Base-by-base conservation (phyloP, 2,888 invertebrate species). In the Amiota mariae region DNA sequence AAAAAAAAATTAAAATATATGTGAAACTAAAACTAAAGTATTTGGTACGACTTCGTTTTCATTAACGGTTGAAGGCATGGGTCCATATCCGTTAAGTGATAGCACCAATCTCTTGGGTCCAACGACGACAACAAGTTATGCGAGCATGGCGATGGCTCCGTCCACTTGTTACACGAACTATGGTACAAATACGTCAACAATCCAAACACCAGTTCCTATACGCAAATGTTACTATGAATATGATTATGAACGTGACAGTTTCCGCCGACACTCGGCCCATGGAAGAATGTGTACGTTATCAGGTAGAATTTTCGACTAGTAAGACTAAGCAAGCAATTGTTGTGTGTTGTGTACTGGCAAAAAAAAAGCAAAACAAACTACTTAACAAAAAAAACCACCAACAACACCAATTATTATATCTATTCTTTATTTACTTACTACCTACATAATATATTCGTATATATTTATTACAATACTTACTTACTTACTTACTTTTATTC, bases 21-120 rank as follows among this genome's bases (percentile, higher is more conserved):
- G 78, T 79, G 79, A 81, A 81, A 77, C 80, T 74, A 78, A 80
- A 82, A 85, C 82, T 85, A 84, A 89, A 90, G 90, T 90, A 81
- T 90, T 90, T 89, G 90, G 90, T 86, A 89, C 89, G 84, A 90
- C 90, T 85, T 90, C 90, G 88, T 90, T 90, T 82, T 90, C 90
- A 84, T 89, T 90, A 85, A 88, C 89, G 88, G 89, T 90, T 90
- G 90, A 90, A 89, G 90, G 90, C 87, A 90, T 90, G 90, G 90
- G 90, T 85, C 90, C 90, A 80, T 90, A 90, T 87, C 90, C 90
- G 77, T 87, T 90, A 82, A 89, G 88, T 84, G 90, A 90, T 88
- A 89, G 89, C 88, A 89, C 89, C 79, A 90, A 90, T 83, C 89
- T 90, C 71, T 86, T 90, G 89, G 89, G 89, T 81, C 89, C 90